Evolutionary conservation across 2,797 vertebrate species (phyloP).

Genomic region (Emys orbicularis): DNA sequence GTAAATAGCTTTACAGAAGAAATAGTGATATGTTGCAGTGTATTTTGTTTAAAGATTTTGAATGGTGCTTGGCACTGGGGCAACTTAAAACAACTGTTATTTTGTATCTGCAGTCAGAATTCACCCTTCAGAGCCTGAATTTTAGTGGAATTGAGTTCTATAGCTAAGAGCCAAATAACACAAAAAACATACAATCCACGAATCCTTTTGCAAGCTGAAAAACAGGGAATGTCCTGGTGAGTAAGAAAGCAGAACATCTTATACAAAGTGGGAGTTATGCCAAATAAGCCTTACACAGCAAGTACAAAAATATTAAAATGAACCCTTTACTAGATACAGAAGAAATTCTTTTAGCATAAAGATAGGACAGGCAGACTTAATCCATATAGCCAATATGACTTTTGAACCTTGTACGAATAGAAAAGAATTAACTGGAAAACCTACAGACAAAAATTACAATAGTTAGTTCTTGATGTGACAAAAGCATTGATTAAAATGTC

Average conservation of each 20-base stretch:
- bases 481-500: not conserved
- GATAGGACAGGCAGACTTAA: not conserved
- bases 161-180: not conserved
- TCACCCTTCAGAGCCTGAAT: not conserved
- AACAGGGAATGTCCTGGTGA: not conserved
- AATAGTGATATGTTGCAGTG: not conserved
- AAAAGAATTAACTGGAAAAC: not conserved
- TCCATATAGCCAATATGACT: not conserved
- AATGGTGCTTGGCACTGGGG: not conserved
- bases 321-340: not conserved
- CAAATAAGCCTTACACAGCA: not conserved
- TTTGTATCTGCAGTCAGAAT: not conserved
- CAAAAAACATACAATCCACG: not conserved
- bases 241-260: not conserved
- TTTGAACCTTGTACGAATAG: not conserved
- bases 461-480: not conserved
- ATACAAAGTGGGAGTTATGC: not conserved
- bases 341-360: not conserved
- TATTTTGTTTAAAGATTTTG: not conserved
- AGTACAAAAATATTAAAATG: not conserved
- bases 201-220: not conserved
- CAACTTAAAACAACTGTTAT: not conserved
- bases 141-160: not conserved
- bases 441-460: not conserved
- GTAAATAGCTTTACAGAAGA: not conserved